Evolutionary conservation across 2,113 vertebrate genomes (phyloP).

Genomic region (Brachypteracias leptosomus): DNA sequence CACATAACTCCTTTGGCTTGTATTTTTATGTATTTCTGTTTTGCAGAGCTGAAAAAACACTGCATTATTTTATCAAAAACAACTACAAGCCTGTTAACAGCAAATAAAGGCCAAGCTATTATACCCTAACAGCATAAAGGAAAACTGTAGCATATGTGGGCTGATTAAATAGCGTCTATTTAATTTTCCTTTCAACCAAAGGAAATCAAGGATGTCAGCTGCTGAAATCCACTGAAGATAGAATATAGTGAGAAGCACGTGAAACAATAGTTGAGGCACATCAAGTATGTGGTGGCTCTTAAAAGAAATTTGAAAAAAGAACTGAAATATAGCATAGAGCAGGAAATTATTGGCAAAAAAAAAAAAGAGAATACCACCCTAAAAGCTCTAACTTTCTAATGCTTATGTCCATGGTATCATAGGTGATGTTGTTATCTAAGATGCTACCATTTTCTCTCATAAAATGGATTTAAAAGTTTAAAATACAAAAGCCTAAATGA

Average conservation of each 20-base stretch:
- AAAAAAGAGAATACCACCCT: not conserved
- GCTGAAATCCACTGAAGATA: slow-evolving; percentile 18
- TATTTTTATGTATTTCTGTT: not conserved
- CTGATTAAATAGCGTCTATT: slow-evolving; percentile 21
- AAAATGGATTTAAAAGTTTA: not conserved
- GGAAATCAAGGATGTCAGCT: slow-evolving; percentile 28
- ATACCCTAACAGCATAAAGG: not conserved
- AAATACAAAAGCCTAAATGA: not conserved
- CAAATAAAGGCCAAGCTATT: slow-evolving; percentile 43
- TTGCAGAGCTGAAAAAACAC: slow-evolving; percentile 12
- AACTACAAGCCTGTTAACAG: slow-evolving; percentile 1
- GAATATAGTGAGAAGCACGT: not conserved
- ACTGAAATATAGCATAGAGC: not conserved
- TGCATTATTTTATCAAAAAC: slow-evolving; percentile 37
- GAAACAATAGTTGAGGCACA: not conserved
- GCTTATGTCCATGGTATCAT: rapidly evolving
- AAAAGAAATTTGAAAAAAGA: not conserved
- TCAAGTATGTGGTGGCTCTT: not conserved
- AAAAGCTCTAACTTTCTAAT: not conserved
- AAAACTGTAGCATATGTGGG: not conserved
- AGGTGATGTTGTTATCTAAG: not conserved
- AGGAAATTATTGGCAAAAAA: not conserved
- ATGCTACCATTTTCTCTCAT: not conserved
- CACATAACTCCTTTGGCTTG: not conserved
- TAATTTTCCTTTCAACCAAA: slow-evolving; percentile 32